Evolutionary conservation across 64 coral and sea anemone species (phyloP).

Genomic region (Catalaphyllia jardinei): DNA sequence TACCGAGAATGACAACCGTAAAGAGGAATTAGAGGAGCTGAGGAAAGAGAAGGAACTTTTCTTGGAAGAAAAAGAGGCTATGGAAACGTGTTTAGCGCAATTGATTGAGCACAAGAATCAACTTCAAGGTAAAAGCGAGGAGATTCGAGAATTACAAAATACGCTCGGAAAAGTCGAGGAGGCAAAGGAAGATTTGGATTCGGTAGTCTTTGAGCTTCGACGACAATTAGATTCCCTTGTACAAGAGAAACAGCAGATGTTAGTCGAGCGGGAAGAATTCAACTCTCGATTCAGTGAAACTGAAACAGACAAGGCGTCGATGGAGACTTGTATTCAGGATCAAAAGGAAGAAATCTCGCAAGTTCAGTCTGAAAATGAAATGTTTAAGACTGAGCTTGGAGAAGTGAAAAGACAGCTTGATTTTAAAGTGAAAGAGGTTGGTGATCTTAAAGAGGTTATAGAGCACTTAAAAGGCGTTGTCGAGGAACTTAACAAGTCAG

Average conservation of each 20-base stretch:
- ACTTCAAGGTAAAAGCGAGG: background rate
- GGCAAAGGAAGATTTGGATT: background rate
- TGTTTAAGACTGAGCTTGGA: background rate
- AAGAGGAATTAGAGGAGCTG: slow-evolving; percentile 45
- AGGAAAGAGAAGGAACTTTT: slow-evolving; percentile 13
- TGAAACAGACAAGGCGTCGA: background rate
- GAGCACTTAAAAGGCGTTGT: slow-evolving; percentile 25
- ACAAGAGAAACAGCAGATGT: background rate
- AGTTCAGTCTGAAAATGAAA: slow-evolving; percentile 30
- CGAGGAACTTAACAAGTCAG: background rate
- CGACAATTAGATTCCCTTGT: background rate
- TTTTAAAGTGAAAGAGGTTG: slow-evolving; percentile 5
- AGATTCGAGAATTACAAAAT: background rate
- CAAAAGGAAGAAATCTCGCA: background rate
- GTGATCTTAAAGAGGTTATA: slow-evolving; percentile 11
- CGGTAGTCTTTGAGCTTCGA: slow-evolving; percentile 4
- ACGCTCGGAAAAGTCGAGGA: slow-evolving; percentile 10
- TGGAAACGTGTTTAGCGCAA: slow-evolving; percentile 38
- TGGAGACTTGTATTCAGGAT: slow-evolving; percentile 11
- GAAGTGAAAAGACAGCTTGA: background rate
- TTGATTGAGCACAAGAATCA: slow-evolving; percentile 16
- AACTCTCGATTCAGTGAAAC: slow-evolving; percentile 31
- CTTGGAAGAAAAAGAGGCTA: slow-evolving; percentile 22
- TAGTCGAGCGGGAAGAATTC: background rate
- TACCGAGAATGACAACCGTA: slow-evolving; percentile 21